Percentiles rank a stretch among this genome's conserved stretches.
phyloP scores from a whole-genome alignment of 2,888 invertebrate genomes.

The Eilema griseolum region DNA sequence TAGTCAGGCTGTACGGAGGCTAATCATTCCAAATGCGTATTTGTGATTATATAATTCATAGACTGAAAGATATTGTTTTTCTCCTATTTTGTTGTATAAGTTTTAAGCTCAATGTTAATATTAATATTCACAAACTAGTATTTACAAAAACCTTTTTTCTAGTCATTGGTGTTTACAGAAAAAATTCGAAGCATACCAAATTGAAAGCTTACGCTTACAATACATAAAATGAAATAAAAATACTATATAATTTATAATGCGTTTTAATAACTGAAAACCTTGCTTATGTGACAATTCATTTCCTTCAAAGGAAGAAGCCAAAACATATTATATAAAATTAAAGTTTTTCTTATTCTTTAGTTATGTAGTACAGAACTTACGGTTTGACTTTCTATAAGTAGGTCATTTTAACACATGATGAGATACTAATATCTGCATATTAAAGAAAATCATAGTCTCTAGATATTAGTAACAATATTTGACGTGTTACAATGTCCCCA shows the following conservation, averaged over 20 bases:
- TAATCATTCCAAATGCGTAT: conserved; percentile 20
- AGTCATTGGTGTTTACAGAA: conserved; percentile 54
- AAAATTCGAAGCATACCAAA: conserved; percentile 37
- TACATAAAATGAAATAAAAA: conserved; percentile 46
- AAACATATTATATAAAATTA: conserved; percentile 7
- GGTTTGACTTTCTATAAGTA: neutral
- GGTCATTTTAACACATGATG: neutral
- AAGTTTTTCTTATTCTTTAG: neutral
- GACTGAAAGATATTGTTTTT: conserved; percentile 33
- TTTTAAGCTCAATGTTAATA: conserved; percentile 30
- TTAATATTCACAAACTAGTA: conserved; percentile 15
- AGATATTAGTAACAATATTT: neutral
- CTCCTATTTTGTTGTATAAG: conserved; percentile 27
- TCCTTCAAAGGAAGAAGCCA: conserved; percentile 43
- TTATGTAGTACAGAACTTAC: neutral
- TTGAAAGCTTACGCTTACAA: conserved; percentile 46
- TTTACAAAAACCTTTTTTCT: conserved; percentile 45
- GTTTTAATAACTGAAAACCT: conserved; percentile 40
- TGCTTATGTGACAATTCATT: conserved; percentile 29
- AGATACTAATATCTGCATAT: neutral
- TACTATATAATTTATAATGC: conserved; percentile 38
- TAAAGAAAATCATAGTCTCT: neutral
- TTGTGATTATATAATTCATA: conserved; percentile 28
- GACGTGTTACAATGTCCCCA: neutral
- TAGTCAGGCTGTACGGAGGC: neutral